Conservation (phyloP, 1,140 invertebrate genomes). For the Cyphomyrmex costatus region DNA sequence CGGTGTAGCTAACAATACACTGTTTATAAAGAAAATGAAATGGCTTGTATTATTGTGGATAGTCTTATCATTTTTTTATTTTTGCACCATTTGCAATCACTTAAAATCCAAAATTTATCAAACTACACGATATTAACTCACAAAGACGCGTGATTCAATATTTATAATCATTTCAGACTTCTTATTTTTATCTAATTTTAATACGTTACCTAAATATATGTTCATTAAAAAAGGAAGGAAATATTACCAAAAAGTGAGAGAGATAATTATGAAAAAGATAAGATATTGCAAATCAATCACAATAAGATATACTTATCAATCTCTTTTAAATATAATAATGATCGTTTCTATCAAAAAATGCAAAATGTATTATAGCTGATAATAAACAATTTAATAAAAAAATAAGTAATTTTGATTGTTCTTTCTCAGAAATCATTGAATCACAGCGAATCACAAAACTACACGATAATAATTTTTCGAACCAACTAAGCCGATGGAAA, state of each 20-base stretch:
- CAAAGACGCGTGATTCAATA: neutral
- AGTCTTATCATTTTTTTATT: neutral
- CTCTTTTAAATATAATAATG: neutral
- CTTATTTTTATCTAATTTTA: neutral
- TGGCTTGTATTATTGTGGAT: neutral
- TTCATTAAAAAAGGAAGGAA: neutral
- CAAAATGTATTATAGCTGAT: neutral
- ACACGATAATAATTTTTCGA: neutral
- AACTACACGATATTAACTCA: neutral
- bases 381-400: neutral
- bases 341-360: neutral
- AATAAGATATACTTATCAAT: conserved; percentile 5
- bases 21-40: neutral
- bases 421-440: conserved; percentile 10
- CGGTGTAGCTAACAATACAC: neutral
- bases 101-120: neutral
- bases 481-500: neutral
- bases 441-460: neutral
- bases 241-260: neutral
- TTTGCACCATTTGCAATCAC: neutral
- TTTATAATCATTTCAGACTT: neutral
- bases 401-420: neutral
- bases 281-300: conserved; percentile 14
- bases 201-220: neutral
- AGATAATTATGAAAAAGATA: conserved; percentile 24